Evolutionary conservation across 92 coral and sea anemone species (phyloP), one percentile per base, ranked within the genome.

Genomic region (Muricea muricata): DNA sequence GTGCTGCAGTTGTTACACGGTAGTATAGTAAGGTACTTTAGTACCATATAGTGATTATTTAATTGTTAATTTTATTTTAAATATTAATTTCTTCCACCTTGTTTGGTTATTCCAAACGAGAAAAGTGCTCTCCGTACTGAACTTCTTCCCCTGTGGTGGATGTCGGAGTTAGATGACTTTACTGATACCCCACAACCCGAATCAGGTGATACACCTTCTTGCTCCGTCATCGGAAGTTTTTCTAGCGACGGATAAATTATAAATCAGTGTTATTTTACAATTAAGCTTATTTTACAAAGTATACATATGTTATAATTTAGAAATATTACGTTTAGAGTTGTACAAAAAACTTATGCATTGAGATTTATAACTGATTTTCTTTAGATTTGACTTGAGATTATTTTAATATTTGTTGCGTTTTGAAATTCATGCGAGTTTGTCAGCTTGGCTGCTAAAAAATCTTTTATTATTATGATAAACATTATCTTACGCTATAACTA

Each of bases 111-210:
- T 33, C 83, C 83, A 78, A 78, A 23, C 11, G 80, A 75, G 31
- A 75, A 47, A 23, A 75, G 52, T 47, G 80, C 80, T 24, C 24
- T 37, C 11, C 80, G 61, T 14, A 34, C 18, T 12, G 52, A 4
- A 47, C 26, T 46, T 46, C n/a, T 39, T 31, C 82, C 55, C 33
- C 50, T 54, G 21, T 74, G 80, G 30, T 46, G 55, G 13, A 54
- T 34, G 24, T 54, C 69, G 0, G 82, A 77, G 30, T 77, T 57
- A 31, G 82, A 57, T 21, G 82, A 77, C 37, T 77, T 77, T 3
- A 77, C 82, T 18, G 82, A 77, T 50, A 77, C 70, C 6, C 82
- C 82, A 77, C 82, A 77, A 23, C 82, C 82, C 6, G 82, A 77
- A 21, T 77, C 82, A 56, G 69, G 70, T 20, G 82, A 77, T 18